Evolutionary conservation across 1,140 invertebrate species (phyloP).

Genomic region (Elymnias hypermnestra): DNA sequence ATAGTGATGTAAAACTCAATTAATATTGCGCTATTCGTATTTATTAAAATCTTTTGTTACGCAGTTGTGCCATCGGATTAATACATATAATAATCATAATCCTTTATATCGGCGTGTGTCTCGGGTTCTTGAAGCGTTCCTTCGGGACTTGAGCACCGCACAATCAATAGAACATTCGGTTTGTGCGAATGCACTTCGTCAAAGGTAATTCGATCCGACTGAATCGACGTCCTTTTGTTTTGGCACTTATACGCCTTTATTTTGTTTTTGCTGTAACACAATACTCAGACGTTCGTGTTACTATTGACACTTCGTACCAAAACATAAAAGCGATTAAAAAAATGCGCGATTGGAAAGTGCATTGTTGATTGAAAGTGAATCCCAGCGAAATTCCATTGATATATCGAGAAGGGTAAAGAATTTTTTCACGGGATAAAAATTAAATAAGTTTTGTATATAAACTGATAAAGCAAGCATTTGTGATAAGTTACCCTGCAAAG

Average conservation of each 20-base stretch:
- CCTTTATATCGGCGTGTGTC: slow-evolving; percentile 21
- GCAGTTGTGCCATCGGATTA: slow-evolving; percentile 15
- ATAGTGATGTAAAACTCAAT: no score
- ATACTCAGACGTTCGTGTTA: slow-evolving; percentile 55
- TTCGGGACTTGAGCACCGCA: slow-evolving; percentile 21
- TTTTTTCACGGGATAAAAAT: no score
- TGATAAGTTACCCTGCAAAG: no score
- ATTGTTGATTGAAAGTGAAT: slow-evolving; percentile 3
- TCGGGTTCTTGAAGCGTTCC: slow-evolving; percentile 13
- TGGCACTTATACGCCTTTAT: slow-evolving; percentile 68
- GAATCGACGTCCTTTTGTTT: slow-evolving; percentile 65
- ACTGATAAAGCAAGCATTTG: no score
- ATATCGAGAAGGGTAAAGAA: not conserved
- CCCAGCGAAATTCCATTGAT: not conserved
- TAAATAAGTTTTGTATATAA: no score
- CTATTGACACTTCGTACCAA: slow-evolving; percentile 72
- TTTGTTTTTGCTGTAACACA: slow-evolving; percentile 62
- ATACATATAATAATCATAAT: slow-evolving; percentile 26
- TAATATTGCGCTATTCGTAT: no score
- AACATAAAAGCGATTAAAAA: slow-evolving; percentile 56
- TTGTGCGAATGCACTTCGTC: slow-evolving; percentile 59
- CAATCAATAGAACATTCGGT: slow-evolving; percentile 48
- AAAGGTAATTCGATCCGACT: slow-evolving; percentile 64
- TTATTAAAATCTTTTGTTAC: slow-evolving; percentile 7
- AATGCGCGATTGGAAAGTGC: slow-evolving; percentile 12